Evolutionary conservation across 2,888 invertebrate genomes (phyloP).

Genomic region (Sycophila texana): DNA sequence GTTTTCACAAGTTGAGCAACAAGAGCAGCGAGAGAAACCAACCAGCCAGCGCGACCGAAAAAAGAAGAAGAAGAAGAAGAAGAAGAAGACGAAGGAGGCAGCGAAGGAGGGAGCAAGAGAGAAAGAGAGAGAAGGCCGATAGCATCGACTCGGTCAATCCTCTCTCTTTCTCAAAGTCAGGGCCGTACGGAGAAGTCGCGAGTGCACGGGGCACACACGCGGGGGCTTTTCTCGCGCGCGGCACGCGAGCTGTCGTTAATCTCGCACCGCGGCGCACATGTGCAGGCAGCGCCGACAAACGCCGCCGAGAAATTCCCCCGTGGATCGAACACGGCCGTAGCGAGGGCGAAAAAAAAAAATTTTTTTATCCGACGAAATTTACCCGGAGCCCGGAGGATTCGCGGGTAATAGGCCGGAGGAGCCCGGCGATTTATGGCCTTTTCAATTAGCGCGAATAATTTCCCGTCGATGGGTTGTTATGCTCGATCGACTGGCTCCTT

Average conservation of each 20-base stretch:
- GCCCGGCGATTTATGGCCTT: background rate
- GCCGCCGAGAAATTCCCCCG: slow-evolving; percentile 1
- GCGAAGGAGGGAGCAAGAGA: slow-evolving; percentile 1
- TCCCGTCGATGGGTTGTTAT: background rate
- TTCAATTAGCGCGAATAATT: no score
- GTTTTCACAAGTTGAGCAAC: slow-evolving; percentile 27
- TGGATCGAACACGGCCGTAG: background rate
- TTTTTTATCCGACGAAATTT: slow-evolving; percentile 18
- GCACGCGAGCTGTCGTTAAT: slow-evolving; percentile 41
- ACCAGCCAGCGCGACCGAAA: background rate
- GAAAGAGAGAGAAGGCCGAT: slow-evolving; percentile 14
- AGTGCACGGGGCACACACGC: background rate
- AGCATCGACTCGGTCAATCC: slow-evolving; percentile 45
- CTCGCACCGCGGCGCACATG: slow-evolving; percentile 26
- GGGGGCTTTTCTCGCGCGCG: background rate
- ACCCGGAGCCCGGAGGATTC: background rate
- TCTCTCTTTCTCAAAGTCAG: slow-evolving; percentile 48
- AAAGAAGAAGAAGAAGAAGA: background rate
- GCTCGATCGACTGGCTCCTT: background rate
- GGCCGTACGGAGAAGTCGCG: slow-evolving; percentile 36
- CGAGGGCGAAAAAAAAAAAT: slow-evolving; percentile 7
- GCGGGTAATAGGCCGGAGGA: background rate
- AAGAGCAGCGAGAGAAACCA: slow-evolving; percentile 7
- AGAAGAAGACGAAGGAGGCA: background rate
- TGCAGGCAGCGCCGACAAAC: slow-evolving; percentile 15